Conservation (phyloP, 2,797 vertebrate genomes). For the Chelidonichthys spinosus region DNA sequence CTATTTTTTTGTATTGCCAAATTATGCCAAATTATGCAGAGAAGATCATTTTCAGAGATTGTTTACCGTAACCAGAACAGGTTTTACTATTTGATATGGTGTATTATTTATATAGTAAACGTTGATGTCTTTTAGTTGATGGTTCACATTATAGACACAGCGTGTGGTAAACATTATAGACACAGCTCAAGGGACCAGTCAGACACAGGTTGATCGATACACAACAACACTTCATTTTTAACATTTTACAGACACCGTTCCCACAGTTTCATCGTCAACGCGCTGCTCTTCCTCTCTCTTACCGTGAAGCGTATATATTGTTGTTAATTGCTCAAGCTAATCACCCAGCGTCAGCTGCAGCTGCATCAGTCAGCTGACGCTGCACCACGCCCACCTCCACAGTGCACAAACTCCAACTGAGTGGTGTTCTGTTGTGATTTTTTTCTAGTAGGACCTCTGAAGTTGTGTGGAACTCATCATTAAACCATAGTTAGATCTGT, state of each 20-base stretch:
- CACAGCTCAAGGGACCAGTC: too few relatives aligned
- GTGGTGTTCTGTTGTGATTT: neutral
- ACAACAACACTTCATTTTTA: too few relatives aligned
- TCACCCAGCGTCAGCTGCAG: too few relatives aligned
- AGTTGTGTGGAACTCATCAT: neutral
- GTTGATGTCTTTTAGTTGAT: neutral
- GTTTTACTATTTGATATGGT: neutral
- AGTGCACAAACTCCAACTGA: neutral
- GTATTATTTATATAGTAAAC: neutral
- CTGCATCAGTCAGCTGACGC: too few relatives aligned
- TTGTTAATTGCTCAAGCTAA: too few relatives aligned
- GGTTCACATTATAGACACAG: neutral
- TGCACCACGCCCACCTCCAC: too few relatives aligned
- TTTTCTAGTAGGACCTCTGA: neutral
- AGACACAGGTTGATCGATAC: too few relatives aligned
- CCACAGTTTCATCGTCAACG: too few relatives aligned
- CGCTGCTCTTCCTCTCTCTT: too few relatives aligned
- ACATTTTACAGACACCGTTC: too few relatives aligned
- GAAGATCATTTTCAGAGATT: neutral
- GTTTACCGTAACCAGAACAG: neutral
- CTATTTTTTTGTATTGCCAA: neutral
- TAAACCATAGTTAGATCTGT: neutral
- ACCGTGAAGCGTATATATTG: too few relatives aligned
- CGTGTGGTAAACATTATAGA: too few relatives aligned
- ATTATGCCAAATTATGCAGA: neutral